Conservation (phyloP, 2,113 vertebrate species). For the Neogale vison region DNA sequence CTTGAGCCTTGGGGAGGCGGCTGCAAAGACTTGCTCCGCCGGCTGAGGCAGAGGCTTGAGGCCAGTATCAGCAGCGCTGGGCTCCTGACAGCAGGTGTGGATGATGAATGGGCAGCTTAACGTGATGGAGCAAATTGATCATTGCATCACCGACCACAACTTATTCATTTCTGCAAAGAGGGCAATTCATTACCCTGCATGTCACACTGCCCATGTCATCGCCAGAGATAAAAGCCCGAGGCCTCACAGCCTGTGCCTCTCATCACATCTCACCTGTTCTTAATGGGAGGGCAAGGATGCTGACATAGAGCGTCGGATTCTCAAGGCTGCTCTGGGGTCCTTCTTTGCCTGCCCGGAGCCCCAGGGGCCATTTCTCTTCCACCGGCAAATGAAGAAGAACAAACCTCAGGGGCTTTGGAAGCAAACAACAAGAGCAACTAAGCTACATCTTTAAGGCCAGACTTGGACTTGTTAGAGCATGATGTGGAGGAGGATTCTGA, state of each 20-base stretch:
- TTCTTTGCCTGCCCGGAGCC: not conserved
- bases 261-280: not conserved
- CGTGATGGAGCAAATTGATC: slow-evolving; percentile 83
- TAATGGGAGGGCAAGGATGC: slow-evolving; percentile 16
- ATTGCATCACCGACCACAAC: slow-evolving; percentile 81
- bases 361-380: not conserved
- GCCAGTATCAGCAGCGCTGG: slow-evolving; percentile 71
- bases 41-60: slow-evolving; percentile 68
- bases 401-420: not conserved
- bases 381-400: slow-evolving; percentile 14
- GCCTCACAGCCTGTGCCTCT: slow-evolving; percentile 44
- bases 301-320: not conserved
- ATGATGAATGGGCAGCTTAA: slow-evolving; percentile 87
- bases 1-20: slow-evolving; percentile 50
- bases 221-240: slow-evolving; percentile 63
- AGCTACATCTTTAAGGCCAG: not conserved
- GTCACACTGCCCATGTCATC: slow-evolving; percentile 59
- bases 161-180: slow-evolving; percentile 82
- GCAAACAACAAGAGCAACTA: not conserved
- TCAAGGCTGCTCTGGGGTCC: not conserved
- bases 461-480: not conserved
- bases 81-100: slow-evolving; percentile 76
- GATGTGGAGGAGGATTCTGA: not conserved
- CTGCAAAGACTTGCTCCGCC: slow-evolving; percentile 75
- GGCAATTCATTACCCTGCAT: slow-evolving; percentile 77